Percentiles rank a stretch among this genome's conserved stretches.
These are phyloP conservation scores for Cavia aperea DNA, from an alignment of 2,113 vertebrate genomes.

Conservation along the genomic window DNA sequence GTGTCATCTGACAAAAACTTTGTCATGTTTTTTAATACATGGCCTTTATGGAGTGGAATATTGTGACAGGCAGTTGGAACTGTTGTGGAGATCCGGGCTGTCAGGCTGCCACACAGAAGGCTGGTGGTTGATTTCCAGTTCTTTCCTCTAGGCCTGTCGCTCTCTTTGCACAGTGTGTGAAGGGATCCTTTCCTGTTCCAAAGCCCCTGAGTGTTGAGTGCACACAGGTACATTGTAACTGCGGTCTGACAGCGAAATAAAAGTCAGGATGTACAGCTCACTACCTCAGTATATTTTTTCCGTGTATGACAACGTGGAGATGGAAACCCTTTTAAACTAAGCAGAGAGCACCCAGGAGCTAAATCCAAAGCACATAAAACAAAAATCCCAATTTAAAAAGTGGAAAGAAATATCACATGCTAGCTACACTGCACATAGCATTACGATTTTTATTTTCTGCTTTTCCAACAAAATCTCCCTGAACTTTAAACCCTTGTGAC, in stretches of 20 bases:
- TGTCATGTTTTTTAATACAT: slow-evolving; percentile 20
- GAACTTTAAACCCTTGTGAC: slow-evolving; percentile 42
- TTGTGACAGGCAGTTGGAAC: not conserved
- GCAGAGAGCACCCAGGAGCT: slow-evolving; percentile 69
- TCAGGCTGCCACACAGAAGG: not conserved
- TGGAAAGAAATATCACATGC: slow-evolving; percentile 59
- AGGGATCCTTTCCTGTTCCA: not conserved
- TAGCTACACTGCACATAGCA: slow-evolving; percentile 34
- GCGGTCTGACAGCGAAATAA: slow-evolving; percentile 54
- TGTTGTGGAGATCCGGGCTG: not conserved
- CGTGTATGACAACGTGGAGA: slow-evolving; percentile 59
- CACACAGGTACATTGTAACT: slow-evolving; percentile 53
- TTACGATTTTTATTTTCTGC: slow-evolving; percentile 53
- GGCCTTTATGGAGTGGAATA: not conserved
- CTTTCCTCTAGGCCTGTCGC: not conserved
- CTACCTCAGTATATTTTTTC: slow-evolving; percentile 58
- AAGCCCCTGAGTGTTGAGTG: slow-evolving; percentile 38
- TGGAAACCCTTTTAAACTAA: slow-evolving; percentile 69
- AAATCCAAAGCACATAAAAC: slow-evolving; percentile 67
- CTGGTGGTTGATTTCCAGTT: not conserved
- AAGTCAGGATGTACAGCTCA: slow-evolving; percentile 20
- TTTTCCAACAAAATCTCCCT: slow-evolving; percentile 58
- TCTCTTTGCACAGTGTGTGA: not conserved
- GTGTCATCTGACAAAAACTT: not conserved
- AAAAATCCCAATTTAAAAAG: slow-evolving; percentile 69